Base-by-base conservation (phyloP, 30 jellyfish, hydroid and myxozoan genomes). In the Cassiopea xamachana region DNA sequence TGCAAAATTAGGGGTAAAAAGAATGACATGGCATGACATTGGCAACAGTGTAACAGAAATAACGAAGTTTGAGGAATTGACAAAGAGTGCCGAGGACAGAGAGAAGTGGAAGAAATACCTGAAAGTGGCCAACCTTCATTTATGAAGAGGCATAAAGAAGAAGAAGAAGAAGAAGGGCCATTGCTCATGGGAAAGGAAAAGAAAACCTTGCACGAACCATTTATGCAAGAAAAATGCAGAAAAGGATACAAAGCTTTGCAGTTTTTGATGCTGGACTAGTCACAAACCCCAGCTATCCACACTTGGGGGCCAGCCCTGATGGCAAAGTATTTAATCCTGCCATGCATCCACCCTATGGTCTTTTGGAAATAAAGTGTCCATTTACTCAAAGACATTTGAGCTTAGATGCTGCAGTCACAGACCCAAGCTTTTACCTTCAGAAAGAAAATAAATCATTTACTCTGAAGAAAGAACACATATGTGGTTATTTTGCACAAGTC, bases 131-230 rank as follows among this genome's bases (percentile, higher is more conserved):
- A n/a, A n/a, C n/a, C n/a, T n/a, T n/a, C n/a, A n/a, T n/a, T n/a
- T n/a, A n/a, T n/a, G n/a, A n/a, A n/a, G n/a, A n/a, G n/a, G n/a
- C n/a, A n/a, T n/a, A n/a, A n/a, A n/a, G n/a, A n/a, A n/a, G n/a
- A n/a, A n/a, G n/a, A n/a, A n/a, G n/a, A n/a, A n/a, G n/a, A n/a
- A n/a, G n/a, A 17, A 10, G 60, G 51, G 48, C 81, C 17, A 73
- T 13, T 73, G 55, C 81, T 1, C 81, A 73, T 73, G 81, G 81
- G 55, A 73, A 73, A 73, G 81, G 55, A 13, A 73, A 73, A 50
- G 81, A 27, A 27, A 73, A 73, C 18, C 55, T 16, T 73, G 81
- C 81, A 73, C 17, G 81, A 50, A 73, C 60, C 48, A 73, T 73
- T 13, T 73, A 73, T 27, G 48, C 10, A 48, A 73, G 51, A 27